Evolutionary conservation across 2,797 vertebrate genomes (phyloP).

Genomic region (Echiichthys vipera): DNA sequence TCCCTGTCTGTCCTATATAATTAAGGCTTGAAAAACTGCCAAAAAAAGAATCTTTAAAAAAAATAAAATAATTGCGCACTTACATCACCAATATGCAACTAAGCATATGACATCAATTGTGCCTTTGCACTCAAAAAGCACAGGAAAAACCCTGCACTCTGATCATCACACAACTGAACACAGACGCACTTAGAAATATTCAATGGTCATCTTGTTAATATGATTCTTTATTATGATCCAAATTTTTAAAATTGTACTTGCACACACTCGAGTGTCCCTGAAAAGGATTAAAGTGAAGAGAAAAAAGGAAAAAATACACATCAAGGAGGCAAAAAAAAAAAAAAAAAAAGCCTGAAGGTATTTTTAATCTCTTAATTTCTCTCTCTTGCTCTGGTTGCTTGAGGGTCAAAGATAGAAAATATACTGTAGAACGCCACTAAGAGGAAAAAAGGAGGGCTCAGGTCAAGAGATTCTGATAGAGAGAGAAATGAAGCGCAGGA

Average conservation of each 20-base stretch:
- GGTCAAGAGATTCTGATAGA: slow-evolving; percentile 43
- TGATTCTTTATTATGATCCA: background rate
- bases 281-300: background rate
- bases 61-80: no score
- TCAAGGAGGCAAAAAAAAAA: background rate
- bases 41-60: no score
- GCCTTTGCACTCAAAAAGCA: no score
- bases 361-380: slow-evolving; percentile 30
- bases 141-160: no score
- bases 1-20: no score
- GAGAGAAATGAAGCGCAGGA: slow-evolving; percentile 24
- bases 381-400: background rate
- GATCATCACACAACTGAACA: background rate
- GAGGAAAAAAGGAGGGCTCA: slow-evolving; percentile 12
- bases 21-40: no score
- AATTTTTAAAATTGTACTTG: background rate
- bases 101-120: no score
- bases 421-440: background rate
- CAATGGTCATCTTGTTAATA: background rate
- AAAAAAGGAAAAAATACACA: background rate
- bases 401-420: slow-evolving; percentile 22
- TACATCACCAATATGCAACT: no score
- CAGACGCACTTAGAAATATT: background rate
- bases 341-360: background rate
- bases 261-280: background rate